Evolutionary conservation across 2,888 invertebrate species (phyloP), one percentile per base, ranked within the genome.

Genomic region (Temnothorax ravouxi): DNA sequence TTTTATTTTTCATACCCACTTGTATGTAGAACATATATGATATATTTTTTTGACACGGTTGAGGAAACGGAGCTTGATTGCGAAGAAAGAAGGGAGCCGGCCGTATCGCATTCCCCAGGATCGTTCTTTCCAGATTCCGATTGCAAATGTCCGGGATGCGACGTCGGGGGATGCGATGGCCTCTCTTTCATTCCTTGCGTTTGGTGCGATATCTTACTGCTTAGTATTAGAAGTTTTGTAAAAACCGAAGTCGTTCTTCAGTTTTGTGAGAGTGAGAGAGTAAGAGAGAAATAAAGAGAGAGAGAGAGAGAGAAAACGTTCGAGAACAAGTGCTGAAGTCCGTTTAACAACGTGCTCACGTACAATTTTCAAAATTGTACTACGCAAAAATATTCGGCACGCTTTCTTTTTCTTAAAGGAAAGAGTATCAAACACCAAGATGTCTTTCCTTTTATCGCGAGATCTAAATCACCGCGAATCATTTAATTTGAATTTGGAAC

Each of bases 1-100:
- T 91, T 90, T 91, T 91, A 89, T 84, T 92, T 91, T 91, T 90
- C 91, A 91, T 89, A 90, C 86, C 89, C 88, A 88, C 84, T 85
- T 83, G 83, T 90, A 88, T 83, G 86, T 84, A 72, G 86, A 75
- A 74, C 76, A 59, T 86, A 88, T 61, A 76, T 18, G 79, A 88
- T 86, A 87, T 90, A 90, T 90, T 86, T 91, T 89, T 91, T 90
- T 89, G 86, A 88, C 81, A 85, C 84, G 84, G 69, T 64, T 81
- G 52, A 56, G 34, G 13, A 75, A 61, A 29, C 75, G 50, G 69
- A 75, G 75, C 67, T 76, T 83, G 59, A 67, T 64, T 77, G 67
- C 59, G 52, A 59, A 77, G 56, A 38, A 52, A 62, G 50, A 59
- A 72, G 38, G 29, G 71, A 54, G 52, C 21, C 21, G 47, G 18